Conservation (phyloP, 1,140 invertebrate species). For the Ceratoteleas bidentatus region DNA sequence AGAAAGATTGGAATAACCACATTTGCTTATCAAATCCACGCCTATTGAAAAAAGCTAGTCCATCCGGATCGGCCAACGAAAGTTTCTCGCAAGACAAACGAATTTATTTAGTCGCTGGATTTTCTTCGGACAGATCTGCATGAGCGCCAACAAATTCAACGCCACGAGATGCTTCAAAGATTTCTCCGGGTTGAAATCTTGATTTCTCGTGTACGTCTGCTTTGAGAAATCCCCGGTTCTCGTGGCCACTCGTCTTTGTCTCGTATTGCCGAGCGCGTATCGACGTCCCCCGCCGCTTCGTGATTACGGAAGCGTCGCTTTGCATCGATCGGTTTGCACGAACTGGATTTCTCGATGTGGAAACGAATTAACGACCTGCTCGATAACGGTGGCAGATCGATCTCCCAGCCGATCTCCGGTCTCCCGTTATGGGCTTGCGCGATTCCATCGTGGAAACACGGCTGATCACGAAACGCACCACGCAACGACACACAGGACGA, state of each 20-base stretch:
- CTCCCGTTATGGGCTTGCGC: conserved; percentile 63
- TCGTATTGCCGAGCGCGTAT: conserved; percentile 49
- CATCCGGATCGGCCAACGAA: too few species aligned
- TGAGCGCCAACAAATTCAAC: conserved; percentile 54
- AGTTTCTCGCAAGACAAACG: conserved; percentile 12
- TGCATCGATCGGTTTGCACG: conserved; percentile 67
- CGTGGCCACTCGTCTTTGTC: conserved; percentile 66
- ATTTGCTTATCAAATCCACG: too few species aligned
- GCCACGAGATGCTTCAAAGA: conserved; percentile 49
- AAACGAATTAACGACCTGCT: conserved; percentile 70
- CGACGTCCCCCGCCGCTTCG: conserved; percentile 55
- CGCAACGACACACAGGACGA: conserved; percentile 50
- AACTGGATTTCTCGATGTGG: conserved; percentile 68
- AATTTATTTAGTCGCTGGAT: conserved; percentile 44
- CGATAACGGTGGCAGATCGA: conserved; percentile 68
- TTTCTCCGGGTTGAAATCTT: conserved; percentile 58
- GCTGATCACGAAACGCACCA: conserved; percentile 61
- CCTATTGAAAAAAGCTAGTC: too few species aligned
- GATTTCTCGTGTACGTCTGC: conserved; percentile 41
- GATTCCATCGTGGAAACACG: conserved; percentile 55
- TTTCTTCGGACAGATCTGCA: conserved; percentile 29
- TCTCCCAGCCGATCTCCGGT: conserved; percentile 56
- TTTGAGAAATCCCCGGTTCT: conserved; percentile 52
- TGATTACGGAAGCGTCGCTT: conserved; percentile 68
- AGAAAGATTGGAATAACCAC: too few species aligned